Evolutionary conservation across 2,113 vertebrate species (phyloP).

Genomic region (Plecturocebus donacophilus): DNA sequence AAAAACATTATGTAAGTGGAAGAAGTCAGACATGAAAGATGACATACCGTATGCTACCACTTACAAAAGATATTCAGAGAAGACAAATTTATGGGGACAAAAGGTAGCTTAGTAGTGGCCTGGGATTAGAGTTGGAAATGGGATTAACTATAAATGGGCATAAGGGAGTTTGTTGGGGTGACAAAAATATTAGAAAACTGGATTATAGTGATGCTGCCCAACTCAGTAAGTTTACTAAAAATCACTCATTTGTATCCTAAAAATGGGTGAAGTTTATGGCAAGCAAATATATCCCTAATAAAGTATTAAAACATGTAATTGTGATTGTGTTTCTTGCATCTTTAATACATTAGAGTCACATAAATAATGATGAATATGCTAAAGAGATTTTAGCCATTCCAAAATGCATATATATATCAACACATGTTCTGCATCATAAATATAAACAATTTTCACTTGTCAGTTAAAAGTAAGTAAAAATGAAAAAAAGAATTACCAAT

Average conservation of each 20-base stretch:
- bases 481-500: neutral
- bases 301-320: neutral
- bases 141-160: too few species aligned
- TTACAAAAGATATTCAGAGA: neutral
- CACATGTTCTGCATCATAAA: neutral
- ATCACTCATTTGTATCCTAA: neutral
- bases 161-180: neutral
- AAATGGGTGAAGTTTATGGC: neutral
- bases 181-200: neutral
- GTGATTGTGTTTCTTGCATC: neutral
- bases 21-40: neutral
- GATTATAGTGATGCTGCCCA: neutral
- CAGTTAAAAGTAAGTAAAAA: neutral
- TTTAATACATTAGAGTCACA: neutral
- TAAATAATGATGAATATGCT: neutral
- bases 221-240: neutral
- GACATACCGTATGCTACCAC: neutral
- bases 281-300: too few species aligned
- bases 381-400: neutral
- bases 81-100: neutral
- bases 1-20: neutral
- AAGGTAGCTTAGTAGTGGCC: too few species aligned
- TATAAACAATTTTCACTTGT: neutral
- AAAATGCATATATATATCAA: neutral
- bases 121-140: rapidly evolving